Base-by-base conservation (phyloP, 2,888 invertebrate genomes). In the Drosophila fulvimacula region DNA sequence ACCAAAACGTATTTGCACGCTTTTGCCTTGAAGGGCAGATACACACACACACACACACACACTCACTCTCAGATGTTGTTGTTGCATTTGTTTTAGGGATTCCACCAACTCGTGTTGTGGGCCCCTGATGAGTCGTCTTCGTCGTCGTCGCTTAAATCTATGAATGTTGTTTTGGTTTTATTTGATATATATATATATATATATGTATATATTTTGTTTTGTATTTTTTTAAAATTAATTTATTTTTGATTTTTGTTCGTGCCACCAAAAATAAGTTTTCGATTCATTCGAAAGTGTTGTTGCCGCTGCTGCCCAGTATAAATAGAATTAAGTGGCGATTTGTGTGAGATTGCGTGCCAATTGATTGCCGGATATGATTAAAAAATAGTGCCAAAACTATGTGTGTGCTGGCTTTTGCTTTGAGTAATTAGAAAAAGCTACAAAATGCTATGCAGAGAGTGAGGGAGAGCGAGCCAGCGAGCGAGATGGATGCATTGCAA, bases 271-370 rank as follows among this genome's bases (percentile, higher is more conserved):
- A 83, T 83, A 83, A 82, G 73, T 77, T 80, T 48, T 77, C 75
- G 86, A 88, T 82, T 85, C 88, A 83, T 88, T 76, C 70, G 15
- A 63, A 71, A 74, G 63, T 69, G 60, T 51, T 70, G 59, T 64
- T 68, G 53, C 61, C 55, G 52, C 65, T 65, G 79, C 82, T 82
- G 61, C n/a, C 17, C 46, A 85, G 77, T 83, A 83, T 73, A 83
- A 88, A 83, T 83, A 83, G 88, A 88, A 82, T 80, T 82, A 83
- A 88, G 88, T 83, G 83, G 88, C 83, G 82, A 82, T 81, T 84
- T 81, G 88, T 76, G 82, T 62, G 73, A 75, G 83, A 83, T 80
- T 88, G 86, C 69, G 88, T 83, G 88, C 86, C 86, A 88, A 83
- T 83, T 85, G 88, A 83, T 83, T 82, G 86, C 80, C 88, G 88